Conservation (phyloP, 2,888 invertebrate genomes). For the Teinopalpus imperialis region DNA sequence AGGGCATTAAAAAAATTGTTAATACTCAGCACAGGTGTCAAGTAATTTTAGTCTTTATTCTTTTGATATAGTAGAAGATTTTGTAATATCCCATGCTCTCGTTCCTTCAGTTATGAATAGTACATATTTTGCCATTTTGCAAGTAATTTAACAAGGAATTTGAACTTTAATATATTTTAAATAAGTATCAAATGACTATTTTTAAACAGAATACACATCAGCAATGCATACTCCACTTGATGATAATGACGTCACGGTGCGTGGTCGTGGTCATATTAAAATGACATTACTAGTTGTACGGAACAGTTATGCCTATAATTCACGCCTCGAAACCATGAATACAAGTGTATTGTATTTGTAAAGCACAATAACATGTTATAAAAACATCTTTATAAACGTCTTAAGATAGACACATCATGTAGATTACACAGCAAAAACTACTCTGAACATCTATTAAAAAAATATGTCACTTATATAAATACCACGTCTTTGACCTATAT, state of each 20-base stretch:
- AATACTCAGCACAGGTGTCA: constrained; percentile 29
- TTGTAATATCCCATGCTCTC: constrained; percentile 42
- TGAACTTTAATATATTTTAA: constrained; percentile 3
- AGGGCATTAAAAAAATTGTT: neutral
- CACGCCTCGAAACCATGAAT: constrained; percentile 46
- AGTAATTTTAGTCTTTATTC: constrained; percentile 48
- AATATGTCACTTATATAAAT: no score
- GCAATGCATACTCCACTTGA: constrained; percentile 35
- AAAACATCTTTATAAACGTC: no score
- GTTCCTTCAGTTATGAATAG: constrained; percentile 35
- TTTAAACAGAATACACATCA: constrained; percentile 9
- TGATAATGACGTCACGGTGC: constrained; percentile 74
- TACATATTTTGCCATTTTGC: constrained; percentile 3
- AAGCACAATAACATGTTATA: no score
- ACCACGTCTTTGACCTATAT: no score
- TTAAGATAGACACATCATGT: no score
- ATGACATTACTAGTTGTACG: constrained; percentile 70
- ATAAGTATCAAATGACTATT: constrained; percentile 26
- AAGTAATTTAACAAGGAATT: constrained; percentile 5
- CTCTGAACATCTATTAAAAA: no score
- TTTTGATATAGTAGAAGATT: constrained; percentile 42
- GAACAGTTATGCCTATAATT: constrained; percentile 65
- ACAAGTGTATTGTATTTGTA: constrained; percentile 22
- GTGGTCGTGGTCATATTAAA: constrained; percentile 67
- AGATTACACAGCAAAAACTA: no score